Evolutionary conservation across 2,113 vertebrate genomes (phyloP), one percentile per base, ranked within the genome.

Genomic region (Erythrocercus mccallii): DNA sequence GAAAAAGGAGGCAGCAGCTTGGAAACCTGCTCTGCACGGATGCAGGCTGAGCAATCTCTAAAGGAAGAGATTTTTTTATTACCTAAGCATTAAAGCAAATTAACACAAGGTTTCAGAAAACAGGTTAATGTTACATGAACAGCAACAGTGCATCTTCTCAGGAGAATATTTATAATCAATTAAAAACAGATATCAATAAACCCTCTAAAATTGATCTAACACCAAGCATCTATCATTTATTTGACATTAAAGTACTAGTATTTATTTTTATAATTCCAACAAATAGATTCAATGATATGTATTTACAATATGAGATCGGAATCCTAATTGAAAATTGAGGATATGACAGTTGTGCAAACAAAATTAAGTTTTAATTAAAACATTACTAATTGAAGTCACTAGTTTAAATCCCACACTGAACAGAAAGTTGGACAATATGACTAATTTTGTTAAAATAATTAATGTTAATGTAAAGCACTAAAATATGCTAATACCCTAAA

Each of bases 401-500:
- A 77, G 70, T 76, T 94, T 56, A 90, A 95, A 88, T 92, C 78
- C 89, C 30, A 90, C 30, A 73, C 12, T 88, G 65, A 95, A 90
- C 58, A 85, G 88, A 74, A 95, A 90, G 38, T 56, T 74, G 66
- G 51, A 58, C 65, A 81, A 93, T 27, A 73, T 37, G 42, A 81
- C 30, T 74, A 47, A 81, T 91, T 95, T 80, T 93, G 60, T 94
- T 94, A 84, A 97, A 95, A 96, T 92, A 96, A 87, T 94, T 84
- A 56, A 95, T 79, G 77, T 56, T 95, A 95, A 97, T 87, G 27
- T 44, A 81, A 96, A 97, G 94, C 81, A 95, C 79, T 85, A 87
- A 88, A 95, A 96, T 97, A 97, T 77, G 83, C 61, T 96, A 97
- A 97, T 95, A 92, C 4, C 24, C 51, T 81, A 87, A 92, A 92